A percentile compares a stretch with the other conserved stretches of the same genome.
Conservation (phyloP, 2,797 vertebrate species). For the Sorex maritimensis region DNA sequence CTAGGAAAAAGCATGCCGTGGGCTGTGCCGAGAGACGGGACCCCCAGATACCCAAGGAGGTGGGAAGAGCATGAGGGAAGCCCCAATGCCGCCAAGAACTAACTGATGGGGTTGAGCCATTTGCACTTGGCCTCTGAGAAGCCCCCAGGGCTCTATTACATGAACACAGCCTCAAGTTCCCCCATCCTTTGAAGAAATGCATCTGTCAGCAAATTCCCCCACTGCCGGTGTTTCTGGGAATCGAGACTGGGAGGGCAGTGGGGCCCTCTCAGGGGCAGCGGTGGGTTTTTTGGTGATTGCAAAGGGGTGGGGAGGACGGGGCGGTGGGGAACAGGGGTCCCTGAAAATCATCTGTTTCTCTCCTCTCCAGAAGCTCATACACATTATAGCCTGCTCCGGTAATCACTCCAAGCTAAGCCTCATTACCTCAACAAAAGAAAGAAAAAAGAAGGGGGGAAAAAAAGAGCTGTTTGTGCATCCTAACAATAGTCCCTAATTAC, state of each 20-base stretch:
- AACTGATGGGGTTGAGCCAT: not conserved
- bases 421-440: conserved; percentile 69
- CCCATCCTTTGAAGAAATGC: not conserved
- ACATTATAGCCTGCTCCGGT: conserved; percentile 57
- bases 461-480: not conserved
- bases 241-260: not conserved
- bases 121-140: not conserved
- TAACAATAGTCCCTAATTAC: conserved; percentile 83
- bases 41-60: not conserved
- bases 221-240: conserved; percentile 14
- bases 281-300: not conserved
- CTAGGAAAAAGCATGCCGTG: not conserved
- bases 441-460: conserved; percentile 29
- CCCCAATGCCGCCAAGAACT: not conserved
- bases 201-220: conserved; percentile 37
- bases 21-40: fast-evolving
- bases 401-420: conserved; percentile 74
- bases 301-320: not conserved
- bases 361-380: conserved; percentile 55
- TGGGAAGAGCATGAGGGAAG: not conserved
- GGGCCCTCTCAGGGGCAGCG: fast-evolving
- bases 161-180: not conserved
- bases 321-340: not conserved
- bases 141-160: not conserved
- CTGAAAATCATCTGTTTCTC: conserved; percentile 12